Evolutionary conservation across 2,888 invertebrate species (phyloP).

Genomic region (Cerceris rybyensis): DNA sequence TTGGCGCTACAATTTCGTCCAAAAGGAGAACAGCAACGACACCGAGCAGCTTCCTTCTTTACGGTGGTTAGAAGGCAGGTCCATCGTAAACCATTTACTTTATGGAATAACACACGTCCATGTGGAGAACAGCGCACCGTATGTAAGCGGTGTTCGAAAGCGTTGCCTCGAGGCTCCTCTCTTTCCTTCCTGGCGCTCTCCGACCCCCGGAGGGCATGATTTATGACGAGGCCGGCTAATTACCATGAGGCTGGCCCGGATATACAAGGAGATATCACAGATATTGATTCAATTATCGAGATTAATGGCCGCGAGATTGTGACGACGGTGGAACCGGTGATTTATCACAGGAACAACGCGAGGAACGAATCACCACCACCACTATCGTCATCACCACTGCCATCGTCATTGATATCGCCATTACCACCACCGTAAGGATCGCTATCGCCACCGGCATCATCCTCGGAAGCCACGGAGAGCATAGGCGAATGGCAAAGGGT

Average conservation of each 20-base stretch:
- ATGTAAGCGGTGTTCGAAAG: not conserved
- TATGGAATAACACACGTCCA: constrained; percentile 19
- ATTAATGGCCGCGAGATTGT: constrained; percentile 75
- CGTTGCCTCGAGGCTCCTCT: not conserved
- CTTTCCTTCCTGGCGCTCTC: constrained; percentile 11
- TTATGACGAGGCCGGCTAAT: constrained; percentile 69
- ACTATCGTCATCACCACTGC: constrained; percentile 16
- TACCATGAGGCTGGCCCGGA: constrained; percentile 66
- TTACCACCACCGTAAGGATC: constrained; percentile 36
- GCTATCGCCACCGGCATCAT: constrained; percentile 49
- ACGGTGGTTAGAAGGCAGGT: not conserved
- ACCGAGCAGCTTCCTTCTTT: constrained; percentile 2
- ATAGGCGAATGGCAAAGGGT: not conserved
- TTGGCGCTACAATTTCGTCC: constrained; percentile 1
- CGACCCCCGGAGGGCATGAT: constrained; percentile 64
- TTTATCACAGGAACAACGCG: constrained; percentile 61
- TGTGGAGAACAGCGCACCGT: constrained; percentile 11
- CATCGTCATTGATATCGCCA: constrained; percentile 32
- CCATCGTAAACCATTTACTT: constrained; percentile 31
- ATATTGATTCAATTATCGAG: constrained; percentile 80
- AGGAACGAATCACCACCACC: constrained; percentile 32
- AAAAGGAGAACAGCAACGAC: not conserved
- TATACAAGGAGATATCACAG: constrained; percentile 67
- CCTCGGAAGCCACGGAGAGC: constrained; percentile 17
- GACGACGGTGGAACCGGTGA: constrained; percentile 60